Evolutionary conservation across 2,888 invertebrate species (phyloP), one percentile per base, ranked within the genome.

Genomic region (Periphyllus acericola): DNA sequence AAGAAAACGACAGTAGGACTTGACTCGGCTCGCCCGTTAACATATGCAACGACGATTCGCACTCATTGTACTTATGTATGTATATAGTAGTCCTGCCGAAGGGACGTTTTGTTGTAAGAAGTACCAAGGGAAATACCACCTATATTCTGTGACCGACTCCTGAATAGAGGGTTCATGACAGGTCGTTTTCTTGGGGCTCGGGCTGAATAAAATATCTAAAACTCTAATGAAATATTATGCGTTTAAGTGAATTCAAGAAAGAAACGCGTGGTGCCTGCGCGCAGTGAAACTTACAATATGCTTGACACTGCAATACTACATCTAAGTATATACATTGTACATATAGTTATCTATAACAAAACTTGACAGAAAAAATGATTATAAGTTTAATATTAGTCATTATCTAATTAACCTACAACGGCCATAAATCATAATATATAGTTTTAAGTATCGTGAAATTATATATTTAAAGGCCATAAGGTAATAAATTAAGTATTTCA

Each of bases 401-500:
- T 81, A 71, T 81, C 68, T 29, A 81, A 81, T 46, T 81, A 68
- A 81, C 19, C 29, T 36, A 29, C 36, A 17, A n/a, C 5, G 60
- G 52, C 46, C 14, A 9, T 32, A 34, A n/a, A n/a, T n/a, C n/a
- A 14, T 46, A 60, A 55, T 9, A 78, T 55, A 80, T 80, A 66
- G 29, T 78, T 78, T 78, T 32, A 52, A 78, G 52, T 46, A 71
- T 52, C 82, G 17, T 52, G 46, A 17, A 72, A 52, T 82, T 25
- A 17, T 52, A 52, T 52, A 34, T 71, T n/a, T 34, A 82, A n/a
- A 32, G 52, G 71, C 46, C 25, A 82, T 34, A 25, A n/a, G 52
- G 52, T 82, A 72, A 82, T 82, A 82, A 82, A 82, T 82, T 82
- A 72, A 29, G 9, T 60, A 60, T 71, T 81, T 82, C 34, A 40